These are phyloP conservation scores for Beroe ovata DNA, from an alignment of 37 sponge, comb jelly and placozoan species.

Conservation along the genomic window DNA sequence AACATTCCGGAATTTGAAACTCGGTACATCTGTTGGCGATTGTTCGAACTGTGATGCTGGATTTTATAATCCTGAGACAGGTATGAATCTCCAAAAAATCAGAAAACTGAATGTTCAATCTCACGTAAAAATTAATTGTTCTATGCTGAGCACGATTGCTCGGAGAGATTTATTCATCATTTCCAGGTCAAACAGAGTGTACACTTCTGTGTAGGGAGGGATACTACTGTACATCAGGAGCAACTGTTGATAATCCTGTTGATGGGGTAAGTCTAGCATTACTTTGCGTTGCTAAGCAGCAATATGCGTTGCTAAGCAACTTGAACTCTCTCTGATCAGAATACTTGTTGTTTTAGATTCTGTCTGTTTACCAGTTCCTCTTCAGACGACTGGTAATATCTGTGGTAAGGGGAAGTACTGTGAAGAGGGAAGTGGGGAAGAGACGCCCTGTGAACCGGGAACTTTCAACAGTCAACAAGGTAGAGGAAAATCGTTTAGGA, in stretches of 20 bases:
- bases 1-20: neutral
- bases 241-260: constrained; percentile 1
- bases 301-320: no score
- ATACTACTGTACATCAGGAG: constrained; percentile 58
- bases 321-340: no score
- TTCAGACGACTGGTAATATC: constrained; percentile 40
- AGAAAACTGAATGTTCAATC: no score
- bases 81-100: neutral
- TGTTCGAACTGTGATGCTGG: constrained; percentile 11
- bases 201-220: constrained; percentile 5
- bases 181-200: constrained; percentile 13
- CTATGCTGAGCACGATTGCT: no score
- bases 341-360: no score
- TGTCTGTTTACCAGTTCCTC: neutral
- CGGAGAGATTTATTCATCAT: no score
- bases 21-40: neutral
- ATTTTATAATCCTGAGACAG: constrained; percentile 29
- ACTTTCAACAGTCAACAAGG: constrained; percentile 39
- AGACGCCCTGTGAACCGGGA: neutral
- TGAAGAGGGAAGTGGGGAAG: neutral
- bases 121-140: no score
- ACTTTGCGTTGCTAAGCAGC: no score
- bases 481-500: no score
- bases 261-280: constrained; percentile 23
- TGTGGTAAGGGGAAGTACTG: constrained; percentile 49